Conservation (phyloP, 64 coral and sea anemone species). For the Orbicella faveolata region DNA sequence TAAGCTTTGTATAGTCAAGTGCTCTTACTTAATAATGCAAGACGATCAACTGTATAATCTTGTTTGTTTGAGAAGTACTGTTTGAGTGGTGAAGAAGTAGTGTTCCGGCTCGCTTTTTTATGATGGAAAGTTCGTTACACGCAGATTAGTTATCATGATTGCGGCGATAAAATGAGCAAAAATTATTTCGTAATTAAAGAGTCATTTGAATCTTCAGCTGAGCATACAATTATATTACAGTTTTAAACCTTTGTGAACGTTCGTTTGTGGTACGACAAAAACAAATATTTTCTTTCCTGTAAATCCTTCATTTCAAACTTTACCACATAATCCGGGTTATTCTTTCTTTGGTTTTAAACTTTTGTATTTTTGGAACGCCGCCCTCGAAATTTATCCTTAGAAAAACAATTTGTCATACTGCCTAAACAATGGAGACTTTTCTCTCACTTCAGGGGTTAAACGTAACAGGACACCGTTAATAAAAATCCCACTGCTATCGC, state of each 20-base stretch:
- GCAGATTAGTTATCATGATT: not conserved
- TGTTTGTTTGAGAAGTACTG: too few relatives aligned
- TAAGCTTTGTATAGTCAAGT: too few relatives aligned
- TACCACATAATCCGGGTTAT: slow-evolving; percentile 28
- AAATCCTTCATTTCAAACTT: not conserved
- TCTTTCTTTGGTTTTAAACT: not conserved
- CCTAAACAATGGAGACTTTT: slow-evolving; percentile 6
- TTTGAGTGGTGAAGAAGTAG: not conserved
- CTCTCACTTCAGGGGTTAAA: slow-evolving; percentile 35
- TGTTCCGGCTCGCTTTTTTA: not conserved
- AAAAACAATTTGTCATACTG: not conserved
- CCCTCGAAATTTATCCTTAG: slow-evolving; percentile 5
- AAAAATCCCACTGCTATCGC: slow-evolving; percentile 10
- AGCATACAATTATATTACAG: not conserved
- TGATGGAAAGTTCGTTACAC: not conserved
- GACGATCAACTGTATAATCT: too few relatives aligned
- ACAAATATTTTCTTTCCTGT: not conserved
- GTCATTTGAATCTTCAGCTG: not conserved
- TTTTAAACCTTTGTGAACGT: slow-evolving; percentile 2
- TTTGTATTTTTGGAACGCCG: not conserved
- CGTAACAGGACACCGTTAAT: slow-evolving; percentile 24
- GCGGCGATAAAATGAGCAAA: not conserved
- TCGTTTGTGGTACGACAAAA: not conserved
- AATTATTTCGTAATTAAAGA: slow-evolving; percentile 4
- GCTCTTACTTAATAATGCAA: too few relatives aligned